These are phyloP conservation scores for Cercopithecus diana DNA, from an alignment of 2,797 vertebrate genomes.

Conservation along the genomic window DNA sequence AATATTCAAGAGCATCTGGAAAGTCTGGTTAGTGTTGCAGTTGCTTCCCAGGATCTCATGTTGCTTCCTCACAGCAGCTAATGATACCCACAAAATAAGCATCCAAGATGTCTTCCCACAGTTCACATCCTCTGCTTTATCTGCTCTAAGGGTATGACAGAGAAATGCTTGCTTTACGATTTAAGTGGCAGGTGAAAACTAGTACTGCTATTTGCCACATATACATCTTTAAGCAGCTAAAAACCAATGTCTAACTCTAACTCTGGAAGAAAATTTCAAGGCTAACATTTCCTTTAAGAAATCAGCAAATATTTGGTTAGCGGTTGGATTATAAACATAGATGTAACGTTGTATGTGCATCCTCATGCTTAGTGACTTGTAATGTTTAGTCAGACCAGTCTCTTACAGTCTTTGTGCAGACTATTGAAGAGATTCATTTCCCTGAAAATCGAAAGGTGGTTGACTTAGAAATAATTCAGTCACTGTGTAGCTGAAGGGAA, in stretches of 20 bases:
- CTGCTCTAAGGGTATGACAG: not conserved
- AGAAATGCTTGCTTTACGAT: not conserved
- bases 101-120: not conserved
- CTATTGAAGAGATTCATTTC: not conserved
- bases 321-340: constrained; percentile 12
- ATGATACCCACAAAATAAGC: not conserved
- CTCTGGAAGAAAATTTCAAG: constrained; percentile 8
- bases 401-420: not conserved
- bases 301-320: constrained; percentile 17
- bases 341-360: not conserved
- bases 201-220: not conserved
- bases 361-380: not conserved
- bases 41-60: constrained; percentile 46
- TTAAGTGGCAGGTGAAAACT: not conserved
- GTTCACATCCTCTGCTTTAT: constrained; percentile 11
- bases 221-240: not conserved
- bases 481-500: not conserved
- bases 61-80: constrained; percentile 37
- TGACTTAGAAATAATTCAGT: not conserved
- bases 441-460: not conserved
- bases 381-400: not conserved
- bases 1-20: constrained; percentile 41
- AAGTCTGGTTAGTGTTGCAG: constrained; percentile 56
- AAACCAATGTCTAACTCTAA: not conserved
- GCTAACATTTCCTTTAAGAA: constrained; percentile 17